Evolutionary conservation across 2,888 invertebrate species (phyloP), one percentile per base, ranked within the genome.

Genomic region (Heliconius erato): DNA sequence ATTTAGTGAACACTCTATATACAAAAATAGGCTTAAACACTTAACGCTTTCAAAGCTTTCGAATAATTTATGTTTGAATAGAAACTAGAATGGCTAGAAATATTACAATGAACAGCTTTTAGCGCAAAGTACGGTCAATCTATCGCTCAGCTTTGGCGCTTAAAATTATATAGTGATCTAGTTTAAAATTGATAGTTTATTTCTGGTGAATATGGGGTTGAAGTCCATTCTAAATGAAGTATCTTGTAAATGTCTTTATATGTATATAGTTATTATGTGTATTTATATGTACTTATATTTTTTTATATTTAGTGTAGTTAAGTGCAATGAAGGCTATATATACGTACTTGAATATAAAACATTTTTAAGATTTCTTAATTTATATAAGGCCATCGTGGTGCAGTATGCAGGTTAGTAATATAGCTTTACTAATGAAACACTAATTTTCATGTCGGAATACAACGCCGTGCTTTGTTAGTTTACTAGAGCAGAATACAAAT

Each of bases 31-130:
- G 28, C 28, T 74, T 59, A 26, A 44, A 28, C 14, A 44, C 65
- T 77, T 67, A 67, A 44, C 26, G 35, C 59, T 44, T 44, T 65
- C 67, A 77, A 77, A 77, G 77, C 59, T 44, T 65, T 77, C 16
- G 28, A 77, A 77, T 67, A 67, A 77, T 77, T 77, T 77, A 67
- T 77, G 44, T 65, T 35, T 77, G 44, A 67, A 77, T 77, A 65
- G 63, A 77, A 65, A 35, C 26, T 26, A 77, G 65, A 77, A 77
- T 77, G 65, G 77, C n/a, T 59, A 76, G 63, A 76, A 63, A 76
- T 76, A 63, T 76, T 63, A 63, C 67, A 40, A 63, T 77, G 44
- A 77, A 77, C 28, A 26, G 77, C 77, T 77, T 77, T 77, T 44
- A 77, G 40, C 44, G 65, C 67, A 65, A 65, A 77, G 77, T 28